Evolutionary conservation across 2,888 invertebrate species (phyloP).

Genomic region (Ormyrus rosae): DNA sequence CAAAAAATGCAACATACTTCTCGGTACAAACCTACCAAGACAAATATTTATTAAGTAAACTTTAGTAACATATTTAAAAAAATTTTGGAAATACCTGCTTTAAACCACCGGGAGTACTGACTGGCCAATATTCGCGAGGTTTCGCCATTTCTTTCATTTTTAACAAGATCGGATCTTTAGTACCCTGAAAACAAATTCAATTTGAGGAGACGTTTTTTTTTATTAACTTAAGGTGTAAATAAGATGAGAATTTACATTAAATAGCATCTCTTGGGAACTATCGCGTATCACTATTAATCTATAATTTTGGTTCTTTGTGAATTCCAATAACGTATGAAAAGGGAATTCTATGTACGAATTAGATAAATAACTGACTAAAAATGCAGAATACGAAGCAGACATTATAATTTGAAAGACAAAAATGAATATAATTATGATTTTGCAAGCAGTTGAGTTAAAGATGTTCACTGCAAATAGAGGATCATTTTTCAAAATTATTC

Average conservation of each 20-base stretch:
- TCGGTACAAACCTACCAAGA: background rate
- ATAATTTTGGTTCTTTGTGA: too few relatives aligned
- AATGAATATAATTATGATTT: background rate
- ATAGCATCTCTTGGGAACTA: background rate
- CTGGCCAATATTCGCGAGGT: background rate
- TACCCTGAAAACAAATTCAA: background rate
- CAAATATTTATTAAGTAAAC: background rate
- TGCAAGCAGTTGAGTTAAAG: too few relatives aligned
- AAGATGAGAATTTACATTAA: background rate
- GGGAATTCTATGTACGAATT: too few relatives aligned
- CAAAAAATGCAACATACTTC: background rate
- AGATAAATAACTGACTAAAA: too few relatives aligned
- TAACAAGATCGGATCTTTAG: background rate
- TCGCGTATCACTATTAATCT: too few relatives aligned
- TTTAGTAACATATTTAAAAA: background rate
- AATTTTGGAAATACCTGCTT: background rate
- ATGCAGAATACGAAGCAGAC: too few relatives aligned
- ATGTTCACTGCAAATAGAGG: too few relatives aligned
- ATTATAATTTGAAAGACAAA: too few relatives aligned
- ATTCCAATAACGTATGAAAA: too few relatives aligned
- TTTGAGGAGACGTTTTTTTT: background rate
- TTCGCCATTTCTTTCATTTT: background rate
- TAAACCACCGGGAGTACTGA: background rate
- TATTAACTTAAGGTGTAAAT: background rate
- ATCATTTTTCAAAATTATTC: too few relatives aligned